Conservation (phyloP, 2,797 vertebrate species). For the Onychomys arenicola region DNA sequence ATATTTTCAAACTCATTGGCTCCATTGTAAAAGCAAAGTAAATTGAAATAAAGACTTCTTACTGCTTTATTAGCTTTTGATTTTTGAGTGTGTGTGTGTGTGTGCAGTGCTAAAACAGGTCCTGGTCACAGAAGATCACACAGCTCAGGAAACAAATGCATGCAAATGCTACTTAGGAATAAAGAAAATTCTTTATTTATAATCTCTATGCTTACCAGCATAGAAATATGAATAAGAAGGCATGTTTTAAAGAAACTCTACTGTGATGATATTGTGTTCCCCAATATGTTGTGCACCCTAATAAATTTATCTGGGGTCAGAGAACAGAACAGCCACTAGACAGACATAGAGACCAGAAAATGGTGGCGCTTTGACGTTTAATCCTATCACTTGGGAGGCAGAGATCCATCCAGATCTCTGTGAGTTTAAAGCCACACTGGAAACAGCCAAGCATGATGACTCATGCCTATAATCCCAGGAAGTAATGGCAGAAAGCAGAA, state of each 20-base stretch:
- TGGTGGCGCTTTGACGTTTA: too few relatives aligned
- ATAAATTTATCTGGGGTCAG: too few relatives aligned
- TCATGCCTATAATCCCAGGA: too few relatives aligned
- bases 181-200: neutral
- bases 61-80: neutral
- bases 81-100: neutral
- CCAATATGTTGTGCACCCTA: too few relatives aligned
- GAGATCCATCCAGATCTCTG: too few relatives aligned
- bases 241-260: neutral
- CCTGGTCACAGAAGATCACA: neutral
- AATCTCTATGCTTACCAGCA: neutral
- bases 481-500: too few relatives aligned
- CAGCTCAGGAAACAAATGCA: neutral
- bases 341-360: too few relatives aligned
- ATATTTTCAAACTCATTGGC: neutral
- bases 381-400: too few relatives aligned
- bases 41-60: neutral
- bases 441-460: too few relatives aligned
- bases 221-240: neutral
- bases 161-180: neutral
- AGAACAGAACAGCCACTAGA: too few relatives aligned
- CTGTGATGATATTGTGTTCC: too few relatives aligned
- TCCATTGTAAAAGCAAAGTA: neutral
- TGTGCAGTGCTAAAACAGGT: neutral
- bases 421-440: too few relatives aligned